phyloP scores from a whole-genome alignment of 1,140 invertebrate genomes.

The Apocrypta bakeri region DNA sequence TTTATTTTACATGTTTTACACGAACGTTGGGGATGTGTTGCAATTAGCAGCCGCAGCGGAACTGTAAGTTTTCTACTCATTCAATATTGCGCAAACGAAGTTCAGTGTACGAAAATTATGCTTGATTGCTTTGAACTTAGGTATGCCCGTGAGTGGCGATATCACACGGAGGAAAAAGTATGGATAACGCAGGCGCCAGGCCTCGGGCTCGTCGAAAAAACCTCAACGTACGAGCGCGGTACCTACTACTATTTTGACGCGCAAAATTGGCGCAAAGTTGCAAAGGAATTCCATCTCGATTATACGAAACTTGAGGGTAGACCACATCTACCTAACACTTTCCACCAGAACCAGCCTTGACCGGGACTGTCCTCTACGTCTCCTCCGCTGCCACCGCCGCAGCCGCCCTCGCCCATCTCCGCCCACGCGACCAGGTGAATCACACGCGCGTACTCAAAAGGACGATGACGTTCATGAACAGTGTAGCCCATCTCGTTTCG shows the following conservation, averaged over 20 bases:
- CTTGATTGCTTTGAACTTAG: conserved; percentile 75
- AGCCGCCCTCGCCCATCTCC: conserved; percentile 43
- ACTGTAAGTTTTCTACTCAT: conserved; percentile 84
- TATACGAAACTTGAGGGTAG: conserved; percentile 97
- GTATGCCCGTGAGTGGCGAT: conserved; percentile 98
- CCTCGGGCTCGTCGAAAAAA: conserved; percentile 93
- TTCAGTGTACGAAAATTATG: neutral
- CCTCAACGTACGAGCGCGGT: conserved; percentile 95
- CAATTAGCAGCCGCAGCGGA: conserved; percentile 97
- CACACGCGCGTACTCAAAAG: neutral
- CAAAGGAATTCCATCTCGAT: conserved; percentile 97
- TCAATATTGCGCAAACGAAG: conserved; percentile 12
- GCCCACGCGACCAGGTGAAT: conserved; percentile 44
- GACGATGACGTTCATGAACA: neutral
- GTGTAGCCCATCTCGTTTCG: neutral
- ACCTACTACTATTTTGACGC: conserved; percentile 99
- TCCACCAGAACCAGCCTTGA: conserved; percentile 74
- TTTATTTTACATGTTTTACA: conserved; percentile 99
- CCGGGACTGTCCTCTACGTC: conserved; percentile 62
- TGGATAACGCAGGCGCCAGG: conserved; percentile 99
- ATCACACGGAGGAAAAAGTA: conserved; percentile 98
- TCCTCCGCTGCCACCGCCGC: conserved; percentile 42
- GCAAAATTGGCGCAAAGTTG: conserved; percentile 95
- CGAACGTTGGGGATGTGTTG: conserved; percentile 97
- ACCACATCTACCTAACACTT: conserved; percentile 76